A percentile compares a stretch with the other conserved stretches of the same genome.
These are phyloP conservation scores for Huso huso DNA, from an alignment of 2,797 vertebrate genomes.

Conservation along the genomic window DNA sequence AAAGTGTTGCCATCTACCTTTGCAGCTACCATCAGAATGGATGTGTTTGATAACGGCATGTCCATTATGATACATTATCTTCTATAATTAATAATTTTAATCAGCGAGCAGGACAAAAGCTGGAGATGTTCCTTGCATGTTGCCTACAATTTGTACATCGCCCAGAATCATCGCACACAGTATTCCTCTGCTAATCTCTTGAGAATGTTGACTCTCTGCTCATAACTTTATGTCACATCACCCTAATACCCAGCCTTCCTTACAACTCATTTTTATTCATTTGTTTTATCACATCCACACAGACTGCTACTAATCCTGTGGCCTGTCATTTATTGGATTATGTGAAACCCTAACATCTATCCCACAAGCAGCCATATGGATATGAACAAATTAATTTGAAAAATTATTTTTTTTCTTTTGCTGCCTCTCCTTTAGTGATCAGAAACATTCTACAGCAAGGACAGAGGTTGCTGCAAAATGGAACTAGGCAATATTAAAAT, in stretches of 20 bases:
- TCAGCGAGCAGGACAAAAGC: neutral
- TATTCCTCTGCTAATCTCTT: conserved; percentile 36
- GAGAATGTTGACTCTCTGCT: conserved; percentile 29
- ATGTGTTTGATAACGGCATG: neutral
- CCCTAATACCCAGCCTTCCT: conserved; percentile 30
- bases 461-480: no score
- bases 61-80: neutral
- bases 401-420: no score
- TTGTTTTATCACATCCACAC: conserved; percentile 45
- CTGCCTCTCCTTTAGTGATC: no score
- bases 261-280: conserved; percentile 39
- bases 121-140: neutral
- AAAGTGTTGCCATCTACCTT: no score
- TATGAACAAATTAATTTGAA: no score
- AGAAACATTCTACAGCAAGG: no score
- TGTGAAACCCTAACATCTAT: conserved; percentile 12
- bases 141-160: conserved; percentile 14
- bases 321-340: conserved; percentile 35
- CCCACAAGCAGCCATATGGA: no score
- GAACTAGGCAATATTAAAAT: no score
- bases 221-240: conserved; percentile 36
- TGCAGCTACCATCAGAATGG: neutral
- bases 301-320: conserved; percentile 40
- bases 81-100: neutral
- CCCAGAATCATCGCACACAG: neutral